A percentile compares a stretch with the other conserved stretches of the same genome.
These are phyloP conservation scores for Eupithecia vulgata DNA, from an alignment of 2,888 invertebrate genomes.

Conservation along the genomic window DNA sequence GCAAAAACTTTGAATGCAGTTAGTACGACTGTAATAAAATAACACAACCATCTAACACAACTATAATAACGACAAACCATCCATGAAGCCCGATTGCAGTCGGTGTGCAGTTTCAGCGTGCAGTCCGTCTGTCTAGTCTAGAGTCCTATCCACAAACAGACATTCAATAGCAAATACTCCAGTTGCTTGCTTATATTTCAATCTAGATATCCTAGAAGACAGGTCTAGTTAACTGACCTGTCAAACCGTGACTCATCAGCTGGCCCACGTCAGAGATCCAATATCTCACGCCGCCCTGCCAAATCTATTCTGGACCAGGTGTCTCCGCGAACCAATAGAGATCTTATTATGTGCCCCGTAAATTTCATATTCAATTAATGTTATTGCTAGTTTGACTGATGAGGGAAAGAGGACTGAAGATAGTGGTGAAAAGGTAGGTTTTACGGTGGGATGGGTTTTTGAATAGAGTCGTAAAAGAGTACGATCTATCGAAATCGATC, in stretches of 20 bases:
- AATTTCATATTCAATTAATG: constrained; percentile 41
- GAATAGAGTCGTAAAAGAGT: constrained; percentile 51
- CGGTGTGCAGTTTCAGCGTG: too few species aligned
- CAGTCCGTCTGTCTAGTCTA: too few species aligned
- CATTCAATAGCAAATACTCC: not conserved
- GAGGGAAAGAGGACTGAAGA: constrained; percentile 20
- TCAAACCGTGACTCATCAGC: constrained; percentile 62
- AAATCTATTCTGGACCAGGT: constrained; percentile 70
- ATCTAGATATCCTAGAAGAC: constrained; percentile 22
- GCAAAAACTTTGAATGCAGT: too few species aligned
- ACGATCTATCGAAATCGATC: constrained; percentile 52
- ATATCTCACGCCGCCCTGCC: constrained; percentile 66
- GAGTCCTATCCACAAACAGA: not conserved
- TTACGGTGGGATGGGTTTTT: constrained; percentile 20
- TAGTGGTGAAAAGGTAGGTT: not conserved
- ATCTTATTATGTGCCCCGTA: constrained; percentile 38
- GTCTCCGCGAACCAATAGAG: constrained; percentile 37
- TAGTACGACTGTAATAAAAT: too few species aligned
- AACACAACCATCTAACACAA: too few species aligned
- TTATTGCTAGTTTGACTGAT: not conserved
- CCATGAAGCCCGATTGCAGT: too few species aligned
- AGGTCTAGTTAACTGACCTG: constrained; percentile 61
- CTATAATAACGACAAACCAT: too few species aligned
- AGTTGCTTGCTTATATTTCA: not conserved
- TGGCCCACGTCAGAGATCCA: constrained; percentile 63